Evolutionary conservation across 2,888 invertebrate genomes (phyloP).

Genomic region (Drosophila silvestris): DNA sequence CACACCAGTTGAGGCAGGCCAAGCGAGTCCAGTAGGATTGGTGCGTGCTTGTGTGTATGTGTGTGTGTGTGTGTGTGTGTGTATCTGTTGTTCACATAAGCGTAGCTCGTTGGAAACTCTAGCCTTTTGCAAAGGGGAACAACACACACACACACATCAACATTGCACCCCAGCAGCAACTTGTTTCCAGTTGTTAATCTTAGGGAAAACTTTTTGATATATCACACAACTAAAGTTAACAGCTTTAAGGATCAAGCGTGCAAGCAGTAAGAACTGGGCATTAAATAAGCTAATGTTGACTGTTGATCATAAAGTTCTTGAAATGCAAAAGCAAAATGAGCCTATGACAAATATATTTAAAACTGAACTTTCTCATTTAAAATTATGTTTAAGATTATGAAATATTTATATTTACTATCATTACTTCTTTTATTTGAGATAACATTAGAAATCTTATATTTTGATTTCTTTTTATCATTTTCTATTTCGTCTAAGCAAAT

Average conservation of each 20-base stretch:
- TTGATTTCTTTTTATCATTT: background rate
- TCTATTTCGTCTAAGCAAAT: background rate
- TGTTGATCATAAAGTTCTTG: background rate
- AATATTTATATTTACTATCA: background rate
- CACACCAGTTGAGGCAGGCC: constrained; percentile 61
- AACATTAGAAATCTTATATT: accelerated
- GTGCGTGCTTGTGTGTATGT: constrained; percentile 25
- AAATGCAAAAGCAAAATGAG: background rate
- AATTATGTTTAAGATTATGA: background rate
- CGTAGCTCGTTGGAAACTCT: constrained; percentile 38
- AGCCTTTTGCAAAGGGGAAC: background rate
- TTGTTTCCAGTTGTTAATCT: constrained; percentile 7
- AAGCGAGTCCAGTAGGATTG: constrained; percentile 38
- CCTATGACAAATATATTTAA: background rate
- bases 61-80: constrained; percentile 18
- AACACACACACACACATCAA: too few species aligned
- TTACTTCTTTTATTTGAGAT: background rate
- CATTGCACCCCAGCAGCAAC: background rate
- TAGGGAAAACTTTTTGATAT: constrained; percentile 14
- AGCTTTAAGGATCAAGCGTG: constrained; percentile 5
- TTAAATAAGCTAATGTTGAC: background rate
- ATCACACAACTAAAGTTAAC: constrained; percentile 4
- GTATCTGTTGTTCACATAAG: constrained; percentile 54
- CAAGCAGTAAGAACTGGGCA: background rate
- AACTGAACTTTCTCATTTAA: background rate